Conservation (phyloP, 2,113 vertebrate species). For the Prunella fulvescens region DNA sequence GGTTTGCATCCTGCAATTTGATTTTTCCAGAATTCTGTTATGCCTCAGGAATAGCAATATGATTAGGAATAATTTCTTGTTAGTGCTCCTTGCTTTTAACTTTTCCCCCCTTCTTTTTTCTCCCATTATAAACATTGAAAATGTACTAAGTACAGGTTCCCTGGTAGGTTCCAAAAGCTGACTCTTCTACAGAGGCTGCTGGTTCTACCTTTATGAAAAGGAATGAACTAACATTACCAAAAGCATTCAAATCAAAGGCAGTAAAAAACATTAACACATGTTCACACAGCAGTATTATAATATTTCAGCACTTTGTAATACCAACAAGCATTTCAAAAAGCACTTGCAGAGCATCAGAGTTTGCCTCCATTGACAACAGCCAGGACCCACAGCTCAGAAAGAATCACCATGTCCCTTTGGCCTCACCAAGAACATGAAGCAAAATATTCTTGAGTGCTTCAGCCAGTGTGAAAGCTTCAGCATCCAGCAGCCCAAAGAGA, state of each 20-base stretch:
- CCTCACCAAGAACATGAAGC: neutral
- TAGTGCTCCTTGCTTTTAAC: neutral
- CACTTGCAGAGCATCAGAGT: neutral
- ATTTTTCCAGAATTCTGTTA: slow-evolving; percentile 69
- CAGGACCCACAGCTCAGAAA: neutral
- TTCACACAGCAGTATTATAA: neutral
- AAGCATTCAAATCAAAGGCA: neutral
- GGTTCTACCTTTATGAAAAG: neutral
- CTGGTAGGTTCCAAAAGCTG: neutral
- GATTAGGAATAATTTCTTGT: slow-evolving; percentile 47
- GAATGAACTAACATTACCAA: neutral
- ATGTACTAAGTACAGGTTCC: neutral
- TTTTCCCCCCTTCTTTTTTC: neutral
- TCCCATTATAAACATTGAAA: neutral
- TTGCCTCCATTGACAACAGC: neutral
- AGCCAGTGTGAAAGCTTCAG: neutral
- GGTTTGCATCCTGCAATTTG: slow-evolving; percentile 71
- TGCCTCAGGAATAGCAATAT: slow-evolving; percentile 54
- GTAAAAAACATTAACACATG: neutral
- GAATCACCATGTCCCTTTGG: neutral
- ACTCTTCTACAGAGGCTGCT: neutral
- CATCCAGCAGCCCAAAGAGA: neutral
- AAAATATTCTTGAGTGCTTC: neutral
- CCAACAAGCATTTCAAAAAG: neutral
- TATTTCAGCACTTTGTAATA: neutral